Evolutionary conservation across 2,888 invertebrate species (phyloP).

Genomic region (Lasius platythorax): DNA sequence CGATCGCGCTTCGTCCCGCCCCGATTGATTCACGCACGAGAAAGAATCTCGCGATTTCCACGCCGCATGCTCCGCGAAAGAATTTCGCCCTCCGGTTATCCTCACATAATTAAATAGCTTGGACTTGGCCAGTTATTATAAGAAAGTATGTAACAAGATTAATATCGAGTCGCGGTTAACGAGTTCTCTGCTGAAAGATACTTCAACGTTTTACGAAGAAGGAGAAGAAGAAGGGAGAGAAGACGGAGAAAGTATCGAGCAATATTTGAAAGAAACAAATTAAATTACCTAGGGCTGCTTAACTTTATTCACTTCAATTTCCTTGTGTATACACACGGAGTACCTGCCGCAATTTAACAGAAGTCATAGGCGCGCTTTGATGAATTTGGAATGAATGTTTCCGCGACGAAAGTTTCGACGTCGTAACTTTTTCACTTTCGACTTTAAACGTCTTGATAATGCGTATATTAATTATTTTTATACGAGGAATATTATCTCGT

Average conservation of each 20-base stretch:
- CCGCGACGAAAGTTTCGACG: neutral
- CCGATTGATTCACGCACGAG: neutral
- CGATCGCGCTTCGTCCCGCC: slow-evolving; percentile 12
- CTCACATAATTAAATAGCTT: neutral
- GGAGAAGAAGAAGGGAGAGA: neutral
- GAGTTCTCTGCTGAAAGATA: neutral
- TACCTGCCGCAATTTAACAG: slow-evolving; percentile 15
- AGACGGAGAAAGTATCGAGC: neutral
- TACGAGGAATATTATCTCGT: too few relatives aligned
- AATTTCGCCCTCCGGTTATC: neutral
- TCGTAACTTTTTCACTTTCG: neutral
- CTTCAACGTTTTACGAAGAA: slow-evolving; percentile 2
- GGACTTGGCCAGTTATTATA: neutral
- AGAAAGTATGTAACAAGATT: slow-evolving; percentile 29
- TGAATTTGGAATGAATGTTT: slow-evolving; percentile 36
- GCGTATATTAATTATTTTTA: too few relatives aligned
- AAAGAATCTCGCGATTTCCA: neutral
- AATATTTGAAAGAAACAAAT: slow-evolving; percentile 49
- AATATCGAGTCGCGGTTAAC: slow-evolving; percentile 29
- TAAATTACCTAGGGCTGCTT: slow-evolving; percentile 33
- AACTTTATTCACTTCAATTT: slow-evolving; percentile 39
- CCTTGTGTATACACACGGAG: slow-evolving; percentile 13
- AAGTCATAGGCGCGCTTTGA: slow-evolving; percentile 32
- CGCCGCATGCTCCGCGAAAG: neutral
- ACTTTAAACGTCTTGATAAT: neutral